phyloP scores from a whole-genome alignment of 2,888 invertebrate species.

The Nephrotoma flavescens region DNA sequence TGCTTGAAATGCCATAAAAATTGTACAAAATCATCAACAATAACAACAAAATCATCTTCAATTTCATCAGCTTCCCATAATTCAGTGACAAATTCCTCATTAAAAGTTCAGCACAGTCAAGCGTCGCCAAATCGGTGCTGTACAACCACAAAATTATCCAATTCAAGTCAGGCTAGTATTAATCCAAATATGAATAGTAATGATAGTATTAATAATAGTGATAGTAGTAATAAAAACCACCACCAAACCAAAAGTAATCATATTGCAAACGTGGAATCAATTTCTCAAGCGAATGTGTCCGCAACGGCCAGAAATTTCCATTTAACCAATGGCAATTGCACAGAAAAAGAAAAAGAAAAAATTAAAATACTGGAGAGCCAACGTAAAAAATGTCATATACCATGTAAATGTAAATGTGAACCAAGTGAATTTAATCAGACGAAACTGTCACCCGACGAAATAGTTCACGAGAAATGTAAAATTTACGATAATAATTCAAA shows the following conservation, averaged over 20 bases:
- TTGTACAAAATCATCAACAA: constrained; percentile 33
- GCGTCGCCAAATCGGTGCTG: constrained; percentile 32
- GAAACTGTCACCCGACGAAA: constrained; percentile 26
- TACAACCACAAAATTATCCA: constrained; percentile 1
- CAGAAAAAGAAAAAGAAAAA: constrained; percentile 2
- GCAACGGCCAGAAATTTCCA: not conserved
- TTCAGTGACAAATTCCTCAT: constrained; percentile 15
- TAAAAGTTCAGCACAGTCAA: constrained; percentile 32
- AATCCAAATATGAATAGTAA: not conserved
- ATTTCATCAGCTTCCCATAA: not conserved
- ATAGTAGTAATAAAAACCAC: not conserved
- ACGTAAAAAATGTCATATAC: constrained; percentile 6
- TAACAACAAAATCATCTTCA: constrained; percentile 8
- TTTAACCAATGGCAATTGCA: not conserved
- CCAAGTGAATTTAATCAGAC: constrained; percentile 28
- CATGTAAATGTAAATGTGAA: constrained; percentile 29
- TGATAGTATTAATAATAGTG: not conserved
- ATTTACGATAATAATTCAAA: constrained; percentile 26
- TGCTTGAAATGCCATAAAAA: constrained; percentile 68
- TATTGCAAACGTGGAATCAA: not conserved
- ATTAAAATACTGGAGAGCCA: not conserved
- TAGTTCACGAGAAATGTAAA: constrained; percentile 29
- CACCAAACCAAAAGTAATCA: not conserved
- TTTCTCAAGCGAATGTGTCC: too few species aligned
- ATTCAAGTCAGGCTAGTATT: not conserved